phyloP scores from a whole-genome alignment of 2,113 vertebrate species.

The human region GRCh38 chr3:190305501-190306000 shows the following conservation, averaged over 20 bases:
- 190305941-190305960: not conserved
- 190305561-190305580: not conserved
- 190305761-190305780: conserved; percentile 68
- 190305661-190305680: not conserved
- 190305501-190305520: not conserved
- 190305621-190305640: not conserved
- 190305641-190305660: not conserved
- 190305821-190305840: conserved; percentile 71
- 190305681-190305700: not conserved
- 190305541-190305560: not conserved
- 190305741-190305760: conserved; percentile 85
- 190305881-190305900: not conserved
- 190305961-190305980: not conserved
- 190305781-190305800: conserved; percentile 70
- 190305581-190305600: not conserved
- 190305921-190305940: not conserved
- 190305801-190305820: conserved; percentile 71
- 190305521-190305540: not conserved
- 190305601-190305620: not conserved
- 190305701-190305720: conserved; percentile 37
- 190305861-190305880: conserved; percentile 24
- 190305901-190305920: not conserved
- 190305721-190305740: conserved; percentile 86
- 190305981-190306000: not conserved
- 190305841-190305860: conserved; percentile 27